These are phyloP conservation scores for Eulithis prunata DNA, from an alignment of 2,888 invertebrate species.

Conservation along the genomic window DNA sequence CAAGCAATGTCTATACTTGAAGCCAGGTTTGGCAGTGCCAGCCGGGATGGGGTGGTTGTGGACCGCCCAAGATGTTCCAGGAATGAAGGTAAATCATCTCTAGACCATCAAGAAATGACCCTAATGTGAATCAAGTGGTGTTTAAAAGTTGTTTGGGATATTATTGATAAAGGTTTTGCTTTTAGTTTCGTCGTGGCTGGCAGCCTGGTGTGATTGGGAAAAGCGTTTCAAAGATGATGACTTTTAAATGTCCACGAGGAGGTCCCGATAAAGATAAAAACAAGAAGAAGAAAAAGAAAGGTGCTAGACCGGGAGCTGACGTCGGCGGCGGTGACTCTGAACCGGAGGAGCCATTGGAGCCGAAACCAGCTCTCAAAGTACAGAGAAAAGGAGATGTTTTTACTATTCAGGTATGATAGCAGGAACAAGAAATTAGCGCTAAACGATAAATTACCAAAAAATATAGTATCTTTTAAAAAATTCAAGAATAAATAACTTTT, in stretches of 20 bases:
- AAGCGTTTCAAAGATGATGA: constrained; percentile 75
- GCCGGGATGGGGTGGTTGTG: constrained; percentile 88
- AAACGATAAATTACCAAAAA: too few species aligned
- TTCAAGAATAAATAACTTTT: constrained; percentile 16
- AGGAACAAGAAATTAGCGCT: background rate
- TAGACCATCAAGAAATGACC: too few species aligned
- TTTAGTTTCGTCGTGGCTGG: constrained; percentile 81
- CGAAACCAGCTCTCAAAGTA: constrained; percentile 86
- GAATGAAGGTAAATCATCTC: constrained; percentile 57
- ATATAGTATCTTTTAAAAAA: too few species aligned
- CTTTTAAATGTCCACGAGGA: constrained; percentile 69
- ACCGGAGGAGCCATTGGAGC: constrained; percentile 77
- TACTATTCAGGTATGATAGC: constrained; percentile 79
- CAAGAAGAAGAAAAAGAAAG: constrained; percentile 71
- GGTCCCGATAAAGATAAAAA: constrained; percentile 70
- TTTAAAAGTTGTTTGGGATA: too few species aligned
- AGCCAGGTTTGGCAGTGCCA: constrained; percentile 82
- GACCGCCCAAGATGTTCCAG: constrained; percentile 73
- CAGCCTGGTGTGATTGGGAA: constrained; percentile 83
- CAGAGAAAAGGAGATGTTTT: constrained; percentile 87
- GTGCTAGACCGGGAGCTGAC: constrained; percentile 52
- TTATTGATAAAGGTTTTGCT: background rate
- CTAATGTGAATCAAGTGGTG: too few species aligned
- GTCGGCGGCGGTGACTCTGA: constrained; percentile 72
- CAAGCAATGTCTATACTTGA: constrained; percentile 76